Conservation (phyloP, 1,140 invertebrate species). For the Ceratina calcarata region DNA sequence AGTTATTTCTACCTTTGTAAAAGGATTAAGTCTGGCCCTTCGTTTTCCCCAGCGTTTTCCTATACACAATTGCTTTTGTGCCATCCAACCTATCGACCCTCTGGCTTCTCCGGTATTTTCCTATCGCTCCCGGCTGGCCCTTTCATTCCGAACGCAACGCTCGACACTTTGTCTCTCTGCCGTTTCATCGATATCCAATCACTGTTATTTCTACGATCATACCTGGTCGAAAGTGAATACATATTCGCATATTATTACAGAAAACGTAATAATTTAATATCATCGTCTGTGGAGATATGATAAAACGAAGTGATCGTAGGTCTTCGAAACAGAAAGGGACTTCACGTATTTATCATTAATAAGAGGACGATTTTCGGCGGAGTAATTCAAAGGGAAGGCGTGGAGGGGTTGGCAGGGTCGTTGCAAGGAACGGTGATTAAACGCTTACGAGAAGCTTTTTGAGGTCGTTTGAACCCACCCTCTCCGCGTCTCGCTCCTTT, state of each 20-base stretch:
- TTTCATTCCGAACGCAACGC: neutral
- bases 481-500: constrained; percentile 15
- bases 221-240: too few species aligned
- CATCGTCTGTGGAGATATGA: too few species aligned
- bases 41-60: constrained; percentile 5
- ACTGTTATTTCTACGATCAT: too few species aligned
- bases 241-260: too few species aligned
- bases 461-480: constrained; percentile 51
- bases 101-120: constrained; percentile 6
- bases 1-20: constrained; percentile 42
- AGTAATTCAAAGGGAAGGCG: neutral
- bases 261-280: too few species aligned
- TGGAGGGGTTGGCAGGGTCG: constrained; percentile 10
- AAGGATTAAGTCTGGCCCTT: constrained; percentile 36
- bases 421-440: constrained; percentile 49
- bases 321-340: too few species aligned
- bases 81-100: neutral
- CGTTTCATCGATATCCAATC: too few species aligned
- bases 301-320: too few species aligned
- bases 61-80: neutral
- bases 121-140: neutral
- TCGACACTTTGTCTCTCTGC: neutral
- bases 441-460: constrained; percentile 57
- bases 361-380: constrained; percentile 5
- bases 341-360: neutral